Evolutionary conservation across 1,140 invertebrate species (phyloP).

Genomic region (Thereuonema tuberculata): DNA sequence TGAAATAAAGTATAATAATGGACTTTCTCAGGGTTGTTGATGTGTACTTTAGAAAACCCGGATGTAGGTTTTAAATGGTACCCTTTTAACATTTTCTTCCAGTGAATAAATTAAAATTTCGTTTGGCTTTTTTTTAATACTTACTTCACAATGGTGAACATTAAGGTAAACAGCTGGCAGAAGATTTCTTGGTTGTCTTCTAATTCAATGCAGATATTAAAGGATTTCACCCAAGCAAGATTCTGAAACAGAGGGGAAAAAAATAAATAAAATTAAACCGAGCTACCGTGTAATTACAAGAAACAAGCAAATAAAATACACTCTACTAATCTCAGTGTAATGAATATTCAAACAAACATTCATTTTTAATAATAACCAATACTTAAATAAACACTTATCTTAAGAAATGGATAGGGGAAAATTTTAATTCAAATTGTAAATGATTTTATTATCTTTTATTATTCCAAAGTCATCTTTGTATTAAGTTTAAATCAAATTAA

Average conservation of each 20-base stretch:
- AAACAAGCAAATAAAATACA: not conserved
- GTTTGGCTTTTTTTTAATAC: constrained; percentile 22
- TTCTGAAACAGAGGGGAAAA: constrained; percentile 73
- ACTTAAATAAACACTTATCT: too few species aligned
- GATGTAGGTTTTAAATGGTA: too few species aligned
- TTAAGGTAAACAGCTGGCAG: constrained; percentile 81
- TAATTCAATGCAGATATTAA: constrained; percentile 97
- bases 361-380: too few species aligned
- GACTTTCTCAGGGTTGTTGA: too few species aligned
- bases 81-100: too few species aligned
- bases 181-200: constrained; percentile 97
- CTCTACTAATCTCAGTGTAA: not conserved
- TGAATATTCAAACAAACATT: constrained; percentile 5
- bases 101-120: not conserved
- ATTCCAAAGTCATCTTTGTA: too few species aligned
- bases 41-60: too few species aligned
- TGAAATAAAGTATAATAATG: too few species aligned
- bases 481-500: too few species aligned
- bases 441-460: too few species aligned
- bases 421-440: too few species aligned
- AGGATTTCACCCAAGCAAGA: constrained; percentile 93
- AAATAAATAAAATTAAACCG: constrained; percentile 10
- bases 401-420: too few species aligned
- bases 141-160: constrained; percentile 94
- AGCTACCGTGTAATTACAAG: not conserved